These are phyloP conservation scores for Syrmaticus mikado DNA, from an alignment of 2,113 vertebrate genomes.

Conservation along the genomic window DNA sequence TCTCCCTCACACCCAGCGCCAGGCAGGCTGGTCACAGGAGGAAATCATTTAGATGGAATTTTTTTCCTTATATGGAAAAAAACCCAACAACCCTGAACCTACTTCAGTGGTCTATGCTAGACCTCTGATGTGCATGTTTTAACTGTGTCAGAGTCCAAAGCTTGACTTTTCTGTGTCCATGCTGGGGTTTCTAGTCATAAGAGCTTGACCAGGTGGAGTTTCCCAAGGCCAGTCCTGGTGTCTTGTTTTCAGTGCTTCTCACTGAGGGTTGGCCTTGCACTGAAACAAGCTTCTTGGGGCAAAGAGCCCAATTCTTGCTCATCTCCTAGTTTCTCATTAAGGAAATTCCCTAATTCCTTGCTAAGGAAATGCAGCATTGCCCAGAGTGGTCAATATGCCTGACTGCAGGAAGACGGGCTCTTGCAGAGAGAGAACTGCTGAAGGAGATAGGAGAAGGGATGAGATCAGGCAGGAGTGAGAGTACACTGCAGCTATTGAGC, in stretches of 20 bases:
- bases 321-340: not conserved
- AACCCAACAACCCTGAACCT: no score
- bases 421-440: accelerated
- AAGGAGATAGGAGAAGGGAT: not conserved
- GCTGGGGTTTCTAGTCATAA: no score
- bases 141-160: no score
- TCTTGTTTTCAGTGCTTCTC: not conserved
- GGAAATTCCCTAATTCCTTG: not conserved
- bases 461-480: not conserved
- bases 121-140: no score
- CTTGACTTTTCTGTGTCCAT: no score
- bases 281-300: not conserved
- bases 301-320: not conserved
- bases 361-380: not conserved
- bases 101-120: no score
- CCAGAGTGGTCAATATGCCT: accelerated
- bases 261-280: not conserved
- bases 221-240: not conserved
- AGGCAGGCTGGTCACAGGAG: no score
- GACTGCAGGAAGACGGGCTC: not conserved
- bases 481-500: accelerated
- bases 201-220: not conserved
- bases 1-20: no score
- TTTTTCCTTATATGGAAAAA: no score
- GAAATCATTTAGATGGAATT: no score